Evolutionary conservation across 2,113 vertebrate genomes (phyloP), one percentile per base, ranked within the genome.

Genomic region (Elgaria multicarinata): DNA sequence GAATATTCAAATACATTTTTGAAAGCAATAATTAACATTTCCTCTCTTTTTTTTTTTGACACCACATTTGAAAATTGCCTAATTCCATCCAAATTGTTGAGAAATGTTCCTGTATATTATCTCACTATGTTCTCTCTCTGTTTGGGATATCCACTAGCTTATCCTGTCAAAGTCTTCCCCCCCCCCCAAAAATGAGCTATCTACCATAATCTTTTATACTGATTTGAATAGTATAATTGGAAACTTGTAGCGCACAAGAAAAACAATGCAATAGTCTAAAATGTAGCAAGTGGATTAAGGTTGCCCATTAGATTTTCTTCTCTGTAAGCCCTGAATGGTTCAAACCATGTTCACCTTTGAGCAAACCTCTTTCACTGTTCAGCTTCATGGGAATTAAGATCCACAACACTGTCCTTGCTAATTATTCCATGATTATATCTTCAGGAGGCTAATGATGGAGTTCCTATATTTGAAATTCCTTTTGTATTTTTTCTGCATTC

Each of bases 71-170:
- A 92, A 16, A 95, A 83, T 46, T 88, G 79, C 71, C 36, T 90
- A 77, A 92, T 93, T 18, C 84, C 81, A 89, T 93, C 90, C 87
- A 74, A 85, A 26, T 89, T n/a, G n/a, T n/a, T n/a, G n/a, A n/a
- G n/a, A 94, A 92, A 71, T 84, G 83, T 80, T 92, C 12, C 69
- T 95, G 93, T 94, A 84, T 28, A 91, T 94, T 67, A 92, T 71
- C 74, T 87, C 92, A 16, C 58, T 88, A 53, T 67, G n/a, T n/a
- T n/a, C n/a, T n/a, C n/a, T 44, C 10, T 82, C 9, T 85, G 18
- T 72, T 0, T 0, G 28, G 3, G 2, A n/a, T 50, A 10, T 26
- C 92, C 92, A 53, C 22, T 88, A 74, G 36, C 10, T 62, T 71
- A 71, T 31, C 53, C 91, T 89, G 93, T 91, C 76, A 94, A 90